Base-by-base conservation (phyloP, 2,888 invertebrate species). In the Mechanitis messenoides region DNA sequence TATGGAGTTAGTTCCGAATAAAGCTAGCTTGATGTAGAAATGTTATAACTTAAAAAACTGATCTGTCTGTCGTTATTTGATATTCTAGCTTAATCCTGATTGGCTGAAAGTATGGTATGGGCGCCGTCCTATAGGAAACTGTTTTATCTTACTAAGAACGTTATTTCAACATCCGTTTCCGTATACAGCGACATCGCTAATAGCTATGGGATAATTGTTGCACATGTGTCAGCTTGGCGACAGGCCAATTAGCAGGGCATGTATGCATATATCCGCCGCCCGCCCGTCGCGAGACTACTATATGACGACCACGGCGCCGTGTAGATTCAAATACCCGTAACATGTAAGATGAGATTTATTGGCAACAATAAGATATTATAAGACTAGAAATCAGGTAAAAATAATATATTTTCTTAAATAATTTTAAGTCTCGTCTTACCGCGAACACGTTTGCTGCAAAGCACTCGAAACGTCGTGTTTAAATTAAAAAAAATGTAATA, bases 151-250 rank as follows among this genome's bases (percentile, higher is more conserved):
- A 72, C 75, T 70, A 76, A 73, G 84, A 84, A 84, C 83, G 86
- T 87, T 84, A 87, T 88, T 89, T 83, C 85, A 87, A 89, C 88
- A 89, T 90, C 89, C 90, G 89, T 86, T 90, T 90, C 89, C 89
- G 88, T 81, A 87, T 82, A 79, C 83, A 86, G 75, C 75, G 72
- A 73, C 50, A 74, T 76, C 74, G 78, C 83, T 88, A 88, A 89
- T 89, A 88, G 87, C 80, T 83, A 85, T 80, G 84, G 87, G 82
- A 87, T 89, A 88, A 88, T 90, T 88, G 88, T 85, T 70, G 81
- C 88, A 90, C 88, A 88, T 89, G 89, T 89, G 87, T 77, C 75
- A 74, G 73, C 71, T 73, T 83, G 88, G 89, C 90, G 90, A 89
- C 90, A 87, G 86, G 81, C 87, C 89, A 90, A 90, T 90, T 89